These are phyloP conservation scores for Percopsis transmontana DNA, from an alignment of 2,113 vertebrate species.

Conservation along the genomic window DNA sequence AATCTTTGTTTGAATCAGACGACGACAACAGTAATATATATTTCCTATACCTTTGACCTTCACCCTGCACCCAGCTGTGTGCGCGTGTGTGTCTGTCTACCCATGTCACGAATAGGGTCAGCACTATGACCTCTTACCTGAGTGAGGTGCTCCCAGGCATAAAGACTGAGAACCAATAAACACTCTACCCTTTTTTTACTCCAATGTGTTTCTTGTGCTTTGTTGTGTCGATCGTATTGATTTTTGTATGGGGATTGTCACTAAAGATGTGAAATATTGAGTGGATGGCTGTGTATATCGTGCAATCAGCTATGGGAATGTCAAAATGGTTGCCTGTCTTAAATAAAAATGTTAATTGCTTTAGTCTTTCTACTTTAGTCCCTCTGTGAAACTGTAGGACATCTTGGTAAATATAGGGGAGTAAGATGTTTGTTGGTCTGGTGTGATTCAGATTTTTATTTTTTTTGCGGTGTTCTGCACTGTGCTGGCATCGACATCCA, in stretches of 20 bases:
- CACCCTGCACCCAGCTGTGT: constrained; percentile 35
- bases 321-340: no score
- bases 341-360: constrained; percentile 82
- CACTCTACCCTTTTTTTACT: constrained; percentile 77
- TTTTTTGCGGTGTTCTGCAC: background rate
- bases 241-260: constrained; percentile 15
- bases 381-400: no score
- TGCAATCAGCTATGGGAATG: constrained; percentile 56
- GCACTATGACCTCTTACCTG: constrained; percentile 86
- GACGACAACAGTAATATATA: constrained; percentile 20
- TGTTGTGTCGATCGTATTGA: constrained; percentile 23
- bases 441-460: constrained; percentile 37
- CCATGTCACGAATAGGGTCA: constrained; percentile 47
- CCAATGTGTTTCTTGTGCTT: constrained; percentile 44
- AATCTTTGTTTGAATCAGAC: constrained; percentile 17
- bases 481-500: background rate
- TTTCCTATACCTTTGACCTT: constrained; percentile 34
- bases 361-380: background rate
- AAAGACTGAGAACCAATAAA: constrained; percentile 76
- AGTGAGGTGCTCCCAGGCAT: constrained; percentile 84
- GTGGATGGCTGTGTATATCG: constrained; percentile 68
- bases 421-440: no score
- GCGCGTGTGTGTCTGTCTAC: constrained; percentile 34
- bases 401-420: no score
- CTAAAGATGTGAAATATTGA: constrained; percentile 3